Evolutionary conservation across 2,888 invertebrate species (phyloP).

Genomic region (Ectemnius continuus): DNA sequence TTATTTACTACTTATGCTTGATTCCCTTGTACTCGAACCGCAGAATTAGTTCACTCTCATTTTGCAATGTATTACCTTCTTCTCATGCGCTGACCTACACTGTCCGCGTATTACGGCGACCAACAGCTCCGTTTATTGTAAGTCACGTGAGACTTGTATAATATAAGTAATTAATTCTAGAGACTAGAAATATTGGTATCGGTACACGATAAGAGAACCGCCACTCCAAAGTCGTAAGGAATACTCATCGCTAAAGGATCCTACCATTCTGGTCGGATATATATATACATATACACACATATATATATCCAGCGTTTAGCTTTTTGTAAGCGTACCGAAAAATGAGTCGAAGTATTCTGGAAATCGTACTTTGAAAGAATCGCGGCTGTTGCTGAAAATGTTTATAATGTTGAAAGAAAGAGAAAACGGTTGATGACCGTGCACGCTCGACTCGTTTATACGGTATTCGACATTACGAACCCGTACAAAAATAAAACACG

Average conservation of each 20-base stretch:
- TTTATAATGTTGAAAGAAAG: background rate
- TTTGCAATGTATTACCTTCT: slow-evolving; percentile 35
- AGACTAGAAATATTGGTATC: slow-evolving; percentile 31
- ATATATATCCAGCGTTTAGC: slow-evolving; percentile 31
- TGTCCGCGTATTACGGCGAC: slow-evolving; percentile 47
- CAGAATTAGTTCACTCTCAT: slow-evolving; percentile 19
- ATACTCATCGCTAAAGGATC: slow-evolving; percentile 18
- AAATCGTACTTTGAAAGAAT: too few species aligned
- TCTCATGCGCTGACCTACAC: slow-evolving; percentile 43
- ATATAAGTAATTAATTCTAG: slow-evolving; percentile 47
- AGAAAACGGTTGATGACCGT: background rate
- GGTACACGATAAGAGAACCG: slow-evolving; percentile 30
- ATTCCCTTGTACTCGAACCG: slow-evolving; percentile 24
- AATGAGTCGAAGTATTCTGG: background rate
- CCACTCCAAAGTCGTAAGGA: slow-evolving; percentile 28
- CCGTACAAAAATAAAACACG: slow-evolving; percentile 9
- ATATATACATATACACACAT: background rate
- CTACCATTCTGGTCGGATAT: slow-evolving; percentile 1
- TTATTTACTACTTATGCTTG: slow-evolving; percentile 33
- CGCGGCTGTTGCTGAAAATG: too few species aligned
- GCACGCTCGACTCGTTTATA: slow-evolving; percentile 24
- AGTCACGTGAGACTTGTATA: slow-evolving; percentile 50
- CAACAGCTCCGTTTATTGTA: slow-evolving; percentile 48
- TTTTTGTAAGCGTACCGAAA: slow-evolving; percentile 9
- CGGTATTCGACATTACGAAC: slow-evolving; percentile 12